These are phyloP conservation scores for Hesperia comma DNA, from an alignment of 2,888 invertebrate genomes.

Conservation along the genomic window DNA sequence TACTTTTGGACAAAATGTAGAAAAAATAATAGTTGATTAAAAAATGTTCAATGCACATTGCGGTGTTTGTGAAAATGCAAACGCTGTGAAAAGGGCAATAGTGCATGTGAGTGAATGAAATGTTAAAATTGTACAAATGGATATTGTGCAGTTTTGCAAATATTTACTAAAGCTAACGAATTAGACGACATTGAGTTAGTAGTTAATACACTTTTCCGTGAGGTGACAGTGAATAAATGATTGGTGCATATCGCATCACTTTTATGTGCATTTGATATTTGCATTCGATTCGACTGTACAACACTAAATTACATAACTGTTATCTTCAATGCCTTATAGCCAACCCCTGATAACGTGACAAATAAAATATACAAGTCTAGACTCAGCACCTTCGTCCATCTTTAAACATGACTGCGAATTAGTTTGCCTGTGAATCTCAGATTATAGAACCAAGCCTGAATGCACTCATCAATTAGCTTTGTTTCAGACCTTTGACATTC, in stretches of 20 bases:
- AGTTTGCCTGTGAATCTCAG: not conserved
- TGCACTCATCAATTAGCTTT: not conserved
- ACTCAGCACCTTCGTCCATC: not conserved
- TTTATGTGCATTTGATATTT: not conserved
- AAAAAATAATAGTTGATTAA: too few relatives aligned
- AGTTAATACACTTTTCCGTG: not conserved
- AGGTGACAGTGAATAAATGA: not conserved
- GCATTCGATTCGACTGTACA: not conserved
- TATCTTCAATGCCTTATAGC: not conserved
- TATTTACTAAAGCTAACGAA: not conserved
- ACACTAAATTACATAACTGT: too few relatives aligned
- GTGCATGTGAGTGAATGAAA: not conserved
- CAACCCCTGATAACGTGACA: not conserved
- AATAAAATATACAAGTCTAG: not conserved
- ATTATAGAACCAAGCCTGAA: not conserved
- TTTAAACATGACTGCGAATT: too few relatives aligned
- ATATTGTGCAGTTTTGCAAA: not conserved
- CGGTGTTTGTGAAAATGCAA: too few relatives aligned
- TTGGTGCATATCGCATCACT: not conserved
- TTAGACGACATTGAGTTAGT: slow-evolving; percentile 5
- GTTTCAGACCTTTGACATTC: not conserved
- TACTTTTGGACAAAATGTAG: too few relatives aligned
- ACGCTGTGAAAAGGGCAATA: not conserved
- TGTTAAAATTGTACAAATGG: not conserved
- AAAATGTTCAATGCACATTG: too few relatives aligned